These are phyloP conservation scores for Lanius collurio DNA, from an alignment of 2,113 vertebrate genomes.

Conservation along the genomic window DNA sequence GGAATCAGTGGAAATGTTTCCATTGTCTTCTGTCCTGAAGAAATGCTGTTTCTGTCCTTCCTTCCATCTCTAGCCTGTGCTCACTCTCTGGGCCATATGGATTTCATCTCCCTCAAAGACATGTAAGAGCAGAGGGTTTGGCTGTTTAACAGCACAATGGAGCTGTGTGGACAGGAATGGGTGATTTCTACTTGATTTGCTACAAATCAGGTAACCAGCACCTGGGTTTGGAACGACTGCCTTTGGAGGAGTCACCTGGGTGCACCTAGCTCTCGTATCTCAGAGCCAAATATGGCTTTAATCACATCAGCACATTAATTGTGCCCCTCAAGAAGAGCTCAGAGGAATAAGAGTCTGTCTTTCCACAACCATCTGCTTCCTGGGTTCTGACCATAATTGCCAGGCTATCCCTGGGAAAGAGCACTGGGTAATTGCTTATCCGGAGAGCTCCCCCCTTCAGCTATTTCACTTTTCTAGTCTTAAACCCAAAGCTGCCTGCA, in stretches of 20 bases:
- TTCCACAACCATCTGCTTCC: slow-evolving; percentile 57
- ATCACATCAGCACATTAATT: slow-evolving; percentile 70
- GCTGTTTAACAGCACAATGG: slow-evolving; percentile 52
- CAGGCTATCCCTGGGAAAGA: slow-evolving; percentile 67
- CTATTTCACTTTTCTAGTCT: background rate
- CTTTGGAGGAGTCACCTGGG: slow-evolving; percentile 56
- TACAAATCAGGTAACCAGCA: slow-evolving; percentile 76
- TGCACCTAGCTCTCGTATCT: slow-evolving; percentile 65
- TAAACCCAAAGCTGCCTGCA: slow-evolving; percentile 21
- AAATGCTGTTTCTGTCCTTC: slow-evolving; percentile 51
- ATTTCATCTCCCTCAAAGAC: slow-evolving; percentile 71
- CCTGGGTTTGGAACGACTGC: slow-evolving; percentile 45
- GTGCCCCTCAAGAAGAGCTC: slow-evolving; percentile 65
- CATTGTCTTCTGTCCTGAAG: slow-evolving; percentile 53
- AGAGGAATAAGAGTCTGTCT: slow-evolving; percentile 55
- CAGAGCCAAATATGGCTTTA: slow-evolving; percentile 56
- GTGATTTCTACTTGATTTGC: slow-evolving; percentile 73
- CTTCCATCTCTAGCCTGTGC: background rate
- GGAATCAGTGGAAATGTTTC: slow-evolving; percentile 49
- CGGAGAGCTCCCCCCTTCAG: slow-evolving; percentile 15
- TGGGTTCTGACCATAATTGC: slow-evolving; percentile 65
- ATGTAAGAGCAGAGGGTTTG: slow-evolving; percentile 39
- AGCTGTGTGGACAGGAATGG: slow-evolving; percentile 62
- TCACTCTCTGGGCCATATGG: slow-evolving; percentile 65
- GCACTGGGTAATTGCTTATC: slow-evolving; percentile 55